Conservation (phyloP, 2,797 vertebrate species). For the Coracias cyanogaster region DNA sequence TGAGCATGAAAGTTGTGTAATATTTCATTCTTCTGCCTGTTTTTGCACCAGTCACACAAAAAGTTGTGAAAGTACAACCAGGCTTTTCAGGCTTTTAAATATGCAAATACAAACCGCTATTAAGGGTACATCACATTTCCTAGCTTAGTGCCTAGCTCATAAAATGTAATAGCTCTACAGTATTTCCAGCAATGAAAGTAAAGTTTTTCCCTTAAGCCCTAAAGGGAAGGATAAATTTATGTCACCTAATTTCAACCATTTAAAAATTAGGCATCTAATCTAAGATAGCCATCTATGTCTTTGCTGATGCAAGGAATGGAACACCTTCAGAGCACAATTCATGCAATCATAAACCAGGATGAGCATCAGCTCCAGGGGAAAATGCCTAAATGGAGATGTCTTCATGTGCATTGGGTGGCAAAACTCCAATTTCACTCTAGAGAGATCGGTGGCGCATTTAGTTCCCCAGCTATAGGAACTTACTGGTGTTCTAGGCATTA, state of each 20-base stretch:
- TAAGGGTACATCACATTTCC: constrained; percentile 28
- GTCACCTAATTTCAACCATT: neutral
- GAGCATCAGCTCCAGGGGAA: neutral
- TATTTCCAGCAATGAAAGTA: neutral
- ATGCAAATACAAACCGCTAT: constrained; percentile 11
- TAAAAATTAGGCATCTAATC: constrained; percentile 35
- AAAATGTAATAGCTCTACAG: neutral
- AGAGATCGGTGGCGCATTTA: neutral
- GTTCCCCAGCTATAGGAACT: neutral
- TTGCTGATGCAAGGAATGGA: neutral
- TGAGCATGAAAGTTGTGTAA: neutral
- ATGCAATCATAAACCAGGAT: neutral
- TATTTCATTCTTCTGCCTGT: neutral
- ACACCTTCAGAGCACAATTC: neutral
- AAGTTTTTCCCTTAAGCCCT: constrained; percentile 18
- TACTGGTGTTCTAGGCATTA: neutral
- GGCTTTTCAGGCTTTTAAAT: constrained; percentile 35
- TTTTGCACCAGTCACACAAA: neutral
- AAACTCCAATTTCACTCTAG: neutral
- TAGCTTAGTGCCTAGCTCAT: neutral
- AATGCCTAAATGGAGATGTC: neutral
- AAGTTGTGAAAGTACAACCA: neutral
- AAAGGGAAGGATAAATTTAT: constrained; percentile 13
- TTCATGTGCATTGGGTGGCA: neutral
- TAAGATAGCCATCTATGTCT: neutral